Base-by-base conservation (phyloP, 2,797 vertebrate genomes). In the Picus viridis region DNA sequence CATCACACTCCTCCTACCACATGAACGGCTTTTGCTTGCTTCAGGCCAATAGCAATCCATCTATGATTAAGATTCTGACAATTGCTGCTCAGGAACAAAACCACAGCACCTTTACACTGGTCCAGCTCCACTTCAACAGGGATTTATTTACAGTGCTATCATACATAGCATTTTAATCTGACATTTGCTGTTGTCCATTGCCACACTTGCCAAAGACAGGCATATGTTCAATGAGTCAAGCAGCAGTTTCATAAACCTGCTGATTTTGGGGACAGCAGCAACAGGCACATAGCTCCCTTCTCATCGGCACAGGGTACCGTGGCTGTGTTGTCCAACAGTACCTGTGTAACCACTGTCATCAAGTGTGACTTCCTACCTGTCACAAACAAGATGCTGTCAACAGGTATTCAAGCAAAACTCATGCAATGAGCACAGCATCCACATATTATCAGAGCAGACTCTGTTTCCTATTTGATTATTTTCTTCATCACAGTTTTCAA, bases 81-180 rank as follows among this genome's bases (percentile, higher is more conserved):
- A 87, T 23, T 82, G 61, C 34, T 80, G 27, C 71, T 80, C 70
- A 70, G 56, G 53, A 94, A 93, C 54, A 94, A 90, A 94, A 92
- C 43, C 49, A 73, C 7, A 47, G 58, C 1, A 2, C 62, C 65
- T 56, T 65, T 61, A n/a, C 57, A 8, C 2, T 7, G 9, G 63
- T 54, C 63, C 67, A 89, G 82, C 47, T 91, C 71, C 34, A 30
- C 63, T 81, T 64, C 72, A 86, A 67, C 13, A 68, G 47, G 27
- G 74, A 19, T 72, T 56, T 62, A 54, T 67, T 88, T 71, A 61
- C 30, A 56, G 24, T 0, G 1, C 56, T 32, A 7, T 4, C 3
- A 1, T 7, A 74, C 89, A 69, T 0, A 83, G 47, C 43, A 30
- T 54, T 83, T 82, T 27, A 29, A 32, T 62, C 23, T 4, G 0